A percentile compares a stretch with the other conserved stretches of the same genome.
phyloP scores from a whole-genome alignment of 2,888 invertebrate species.

The Venusia cambrica region DNA sequence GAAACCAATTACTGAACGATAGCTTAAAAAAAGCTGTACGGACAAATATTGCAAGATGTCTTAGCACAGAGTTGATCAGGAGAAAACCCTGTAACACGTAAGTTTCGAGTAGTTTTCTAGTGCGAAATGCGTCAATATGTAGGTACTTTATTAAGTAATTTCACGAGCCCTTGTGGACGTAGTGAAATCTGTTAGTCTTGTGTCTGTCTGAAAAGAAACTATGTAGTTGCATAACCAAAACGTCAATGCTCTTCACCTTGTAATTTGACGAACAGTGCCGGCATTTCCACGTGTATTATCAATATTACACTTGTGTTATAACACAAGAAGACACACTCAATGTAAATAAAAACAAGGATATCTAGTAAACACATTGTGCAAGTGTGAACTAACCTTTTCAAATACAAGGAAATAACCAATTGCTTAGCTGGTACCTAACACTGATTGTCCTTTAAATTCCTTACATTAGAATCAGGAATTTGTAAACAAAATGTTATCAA shows the following conservation, averaged over 20 bases:
- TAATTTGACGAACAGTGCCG: constrained; percentile 38
- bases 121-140: constrained; percentile 3
- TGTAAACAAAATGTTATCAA: constrained; percentile 25
- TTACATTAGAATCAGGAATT: constrained; percentile 4
- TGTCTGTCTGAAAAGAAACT: constrained; percentile 20
- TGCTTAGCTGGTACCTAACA: too few species aligned
- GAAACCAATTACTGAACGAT: constrained; percentile 85
- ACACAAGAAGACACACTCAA: too few species aligned
- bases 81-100: constrained; percentile 83
- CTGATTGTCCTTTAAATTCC: constrained; percentile 16
- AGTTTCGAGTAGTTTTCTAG: constrained; percentile 36
- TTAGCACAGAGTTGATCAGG: constrained; percentile 82
- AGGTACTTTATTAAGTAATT: neutral
- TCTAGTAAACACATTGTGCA: neutral
- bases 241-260: constrained; percentile 61
- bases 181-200: constrained; percentile 12
- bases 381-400: neutral
- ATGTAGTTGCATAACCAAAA: constrained; percentile 74
- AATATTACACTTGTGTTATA: too few species aligned
- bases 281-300: constrained; percentile 38
- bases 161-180: neutral
- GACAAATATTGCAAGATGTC: constrained; percentile 80
- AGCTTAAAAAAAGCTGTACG: constrained; percentile 82
- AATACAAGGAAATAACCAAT: constrained; percentile 5
- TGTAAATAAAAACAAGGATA: too few species aligned